A percentile compares a stretch with the other conserved stretches of the same genome.
These are phyloP conservation scores for Hephaestus fuliginosus DNA, from an alignment of 2,797 vertebrate species.

Conservation along the genomic window DNA sequence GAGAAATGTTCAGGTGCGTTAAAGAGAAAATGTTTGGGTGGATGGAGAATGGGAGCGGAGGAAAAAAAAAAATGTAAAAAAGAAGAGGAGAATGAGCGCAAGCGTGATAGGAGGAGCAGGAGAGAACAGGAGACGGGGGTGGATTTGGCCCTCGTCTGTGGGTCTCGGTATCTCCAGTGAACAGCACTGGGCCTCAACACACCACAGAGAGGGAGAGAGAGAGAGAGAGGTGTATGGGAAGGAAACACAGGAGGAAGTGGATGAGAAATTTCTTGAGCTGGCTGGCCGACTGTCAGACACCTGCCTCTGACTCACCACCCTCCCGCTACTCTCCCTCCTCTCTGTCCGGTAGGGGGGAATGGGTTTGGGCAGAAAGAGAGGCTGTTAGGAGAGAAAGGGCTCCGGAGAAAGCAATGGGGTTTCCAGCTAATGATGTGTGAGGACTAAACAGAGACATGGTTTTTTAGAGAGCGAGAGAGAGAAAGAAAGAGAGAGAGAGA, in stretches of 20 bases:
- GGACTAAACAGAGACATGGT: constrained; percentile 58
- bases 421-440: constrained; percentile 75
- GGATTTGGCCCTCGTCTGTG: constrained; percentile 47
- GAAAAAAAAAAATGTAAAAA: neutral
- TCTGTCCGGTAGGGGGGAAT: constrained; percentile 48
- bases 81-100: neutral
- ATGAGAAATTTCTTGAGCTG: constrained; percentile 56
- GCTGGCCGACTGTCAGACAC: constrained; percentile 63
- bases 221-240: constrained; percentile 32
- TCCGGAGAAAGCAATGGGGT: constrained; percentile 49
- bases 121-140: constrained; percentile 8
- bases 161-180: constrained; percentile 68
- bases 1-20: neutral
- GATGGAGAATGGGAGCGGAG: constrained; percentile 23
- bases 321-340: constrained; percentile 41
- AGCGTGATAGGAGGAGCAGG: neutral
- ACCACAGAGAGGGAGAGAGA: constrained; percentile 28
- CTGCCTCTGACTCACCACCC: constrained; percentile 68
- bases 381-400: constrained; percentile 56
- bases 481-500: constrained; percentile 14
- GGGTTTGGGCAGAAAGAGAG: constrained; percentile 47
- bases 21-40: too few relatives aligned
- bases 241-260: constrained; percentile 47
- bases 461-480: neutral
- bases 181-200: constrained; percentile 60